These are phyloP conservation scores for Zaprionus vittiger DNA, from an alignment of 1,140 invertebrate genomes.

Conservation along the genomic window DNA sequence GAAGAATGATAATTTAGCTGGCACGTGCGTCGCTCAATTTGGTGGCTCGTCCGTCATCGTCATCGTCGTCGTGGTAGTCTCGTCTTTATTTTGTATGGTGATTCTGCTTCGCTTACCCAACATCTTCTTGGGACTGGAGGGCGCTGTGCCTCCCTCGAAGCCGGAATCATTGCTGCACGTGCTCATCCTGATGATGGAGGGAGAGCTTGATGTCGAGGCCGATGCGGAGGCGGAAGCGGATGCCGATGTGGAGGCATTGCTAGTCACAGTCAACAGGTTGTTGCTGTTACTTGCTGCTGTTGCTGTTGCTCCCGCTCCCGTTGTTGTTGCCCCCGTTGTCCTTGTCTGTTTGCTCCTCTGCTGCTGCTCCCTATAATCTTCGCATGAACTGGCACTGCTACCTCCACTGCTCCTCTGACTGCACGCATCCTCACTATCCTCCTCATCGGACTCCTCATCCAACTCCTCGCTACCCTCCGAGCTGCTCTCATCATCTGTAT, in stretches of 20 bases:
- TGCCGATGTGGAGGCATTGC: constrained; percentile 22
- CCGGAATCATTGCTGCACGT: constrained; percentile 85
- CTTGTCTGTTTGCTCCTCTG: constrained; percentile 33
- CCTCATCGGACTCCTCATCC: constrained; percentile 69
- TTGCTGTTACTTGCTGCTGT: constrained; percentile 4
- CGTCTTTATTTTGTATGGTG: not conserved
- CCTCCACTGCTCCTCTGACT: constrained; percentile 43
- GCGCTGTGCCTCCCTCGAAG: constrained; percentile 83
- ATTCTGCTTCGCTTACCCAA: constrained; percentile 71
- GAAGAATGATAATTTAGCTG: constrained; percentile 1
- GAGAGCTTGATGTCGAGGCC: constrained; percentile 37
- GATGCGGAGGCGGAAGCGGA: constrained; percentile 24
- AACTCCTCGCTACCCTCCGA: constrained; percentile 59
- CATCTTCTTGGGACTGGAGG: constrained; percentile 84
- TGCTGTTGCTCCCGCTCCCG: not conserved
- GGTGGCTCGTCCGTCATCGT: not conserved
- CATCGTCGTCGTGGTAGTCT: too few relatives aligned
- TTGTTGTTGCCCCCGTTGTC: not conserved
- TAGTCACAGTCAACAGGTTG: not conserved
- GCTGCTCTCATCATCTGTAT: constrained; percentile 76
- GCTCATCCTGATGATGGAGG: constrained; percentile 83
- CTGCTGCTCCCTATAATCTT: constrained; percentile 40
- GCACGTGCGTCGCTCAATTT: not conserved
- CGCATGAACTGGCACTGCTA: constrained; percentile 50
- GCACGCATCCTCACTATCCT: constrained; percentile 77